Evolutionary conservation across 2,113 vertebrate genomes (phyloP).

Genomic region (Butorides virescens): DNA sequence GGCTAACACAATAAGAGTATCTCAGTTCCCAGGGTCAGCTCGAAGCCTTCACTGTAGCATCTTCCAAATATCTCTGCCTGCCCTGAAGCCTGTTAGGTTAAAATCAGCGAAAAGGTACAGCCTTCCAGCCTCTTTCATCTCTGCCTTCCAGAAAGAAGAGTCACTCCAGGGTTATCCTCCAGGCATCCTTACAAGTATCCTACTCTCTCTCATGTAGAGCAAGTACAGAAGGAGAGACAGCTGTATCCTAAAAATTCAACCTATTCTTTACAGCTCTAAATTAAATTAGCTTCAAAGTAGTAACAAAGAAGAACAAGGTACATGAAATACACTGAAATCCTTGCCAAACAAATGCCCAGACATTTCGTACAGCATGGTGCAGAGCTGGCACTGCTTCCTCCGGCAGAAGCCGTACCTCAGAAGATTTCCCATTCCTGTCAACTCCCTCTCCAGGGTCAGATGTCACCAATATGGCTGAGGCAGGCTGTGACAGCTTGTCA

Average conservation of each 20-base stretch:
- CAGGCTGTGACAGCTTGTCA: slow-evolving; percentile 22
- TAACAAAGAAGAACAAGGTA: background rate
- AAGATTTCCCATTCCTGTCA: background rate
- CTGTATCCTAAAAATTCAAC: background rate
- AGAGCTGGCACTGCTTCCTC: background rate
- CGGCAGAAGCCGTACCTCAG: background rate
- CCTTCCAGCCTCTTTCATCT: background rate
- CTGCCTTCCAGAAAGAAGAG: background rate
- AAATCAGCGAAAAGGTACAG: background rate
- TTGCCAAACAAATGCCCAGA: background rate
- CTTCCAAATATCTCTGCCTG: background rate
- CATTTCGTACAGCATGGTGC: background rate
- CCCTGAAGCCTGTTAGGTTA: background rate
- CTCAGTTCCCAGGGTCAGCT: background rate
- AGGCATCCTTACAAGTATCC: background rate
- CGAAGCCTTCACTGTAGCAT: background rate
- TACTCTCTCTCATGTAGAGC: background rate
- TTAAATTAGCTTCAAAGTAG: background rate
- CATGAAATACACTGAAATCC: background rate
- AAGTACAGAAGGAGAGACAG: background rate
- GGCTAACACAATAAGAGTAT: background rate
- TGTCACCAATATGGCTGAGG: background rate
- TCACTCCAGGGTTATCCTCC: background rate
- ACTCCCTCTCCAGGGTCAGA: background rate
- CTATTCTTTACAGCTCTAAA: background rate